Percentiles rank a stretch among this genome's conserved stretches.
These are phyloP conservation scores for Tetranychus truncatus DNA, from an alignment of 2,888 invertebrate species.

Conservation along the genomic window DNA sequence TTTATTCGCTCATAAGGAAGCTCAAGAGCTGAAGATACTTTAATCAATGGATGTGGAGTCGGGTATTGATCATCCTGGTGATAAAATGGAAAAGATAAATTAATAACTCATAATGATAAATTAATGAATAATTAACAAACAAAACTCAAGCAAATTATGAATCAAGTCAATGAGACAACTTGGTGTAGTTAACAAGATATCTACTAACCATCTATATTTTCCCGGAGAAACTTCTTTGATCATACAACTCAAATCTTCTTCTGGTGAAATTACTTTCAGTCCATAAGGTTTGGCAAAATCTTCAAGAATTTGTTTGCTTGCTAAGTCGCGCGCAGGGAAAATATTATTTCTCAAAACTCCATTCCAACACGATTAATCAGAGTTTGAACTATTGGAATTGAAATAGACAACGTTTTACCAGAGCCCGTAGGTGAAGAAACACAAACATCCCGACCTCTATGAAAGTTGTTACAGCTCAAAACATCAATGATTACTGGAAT, in stretches of 20 bases:
- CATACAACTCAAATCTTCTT: constrained; percentile 32
- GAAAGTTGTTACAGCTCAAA: constrained; percentile 12
- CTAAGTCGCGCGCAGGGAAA: constrained; percentile 77
- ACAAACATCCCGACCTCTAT: constrained; percentile 69
- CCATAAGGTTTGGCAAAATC: constrained; percentile 36
- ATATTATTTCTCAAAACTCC: constrained; percentile 64
- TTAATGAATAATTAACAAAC: too few species aligned
- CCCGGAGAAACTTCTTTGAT: constrained; percentile 29
- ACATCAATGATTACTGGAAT: constrained; percentile 24
- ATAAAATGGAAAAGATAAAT: neutral
- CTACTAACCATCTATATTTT: constrained; percentile 34
- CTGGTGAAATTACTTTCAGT: too few species aligned
- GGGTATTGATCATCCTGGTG: neutral
- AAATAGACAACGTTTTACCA: constrained; percentile 88
- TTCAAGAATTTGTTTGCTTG: constrained; percentile 64
- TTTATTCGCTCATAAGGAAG: neutral
- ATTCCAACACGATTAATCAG: constrained; percentile 44
- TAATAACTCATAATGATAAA: too few species aligned
- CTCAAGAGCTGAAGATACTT: neutral
- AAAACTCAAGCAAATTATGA: too few species aligned
- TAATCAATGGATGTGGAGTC: neutral
- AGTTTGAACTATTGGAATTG: constrained; percentile 66
- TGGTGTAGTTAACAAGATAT: constrained; percentile 40
- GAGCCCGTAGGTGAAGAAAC: constrained; percentile 94
- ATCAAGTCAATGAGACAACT: constrained; percentile 40